Conservation (phyloP, 2,888 invertebrate species). For the Chesias legatella region DNA sequence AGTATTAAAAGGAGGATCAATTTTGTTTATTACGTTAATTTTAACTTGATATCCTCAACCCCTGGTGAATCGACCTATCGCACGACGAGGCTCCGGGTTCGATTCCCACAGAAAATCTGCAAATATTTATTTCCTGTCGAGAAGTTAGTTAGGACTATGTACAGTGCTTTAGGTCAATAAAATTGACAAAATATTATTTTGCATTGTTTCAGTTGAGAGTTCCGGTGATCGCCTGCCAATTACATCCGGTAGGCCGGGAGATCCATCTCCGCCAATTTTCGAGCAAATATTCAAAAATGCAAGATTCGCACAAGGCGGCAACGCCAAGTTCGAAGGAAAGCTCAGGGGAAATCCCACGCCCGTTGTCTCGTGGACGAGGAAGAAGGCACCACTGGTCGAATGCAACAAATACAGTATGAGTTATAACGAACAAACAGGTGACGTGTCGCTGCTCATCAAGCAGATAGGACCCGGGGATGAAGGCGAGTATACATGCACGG, state of each 20-base stretch:
- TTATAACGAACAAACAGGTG: conserved; percentile 94
- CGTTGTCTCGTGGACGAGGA: conserved; percentile 93
- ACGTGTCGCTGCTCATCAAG: conserved; percentile 94
- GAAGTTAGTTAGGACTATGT: too few relatives aligned
- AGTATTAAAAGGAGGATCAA: too few relatives aligned
- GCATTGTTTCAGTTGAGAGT: conserved; percentile 82
- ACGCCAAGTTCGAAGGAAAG: conserved; percentile 95
- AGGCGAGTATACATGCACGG: conserved; percentile 97
- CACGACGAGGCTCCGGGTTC: too few relatives aligned
- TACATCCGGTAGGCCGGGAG: conserved; percentile 81
- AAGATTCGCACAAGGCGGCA: conserved; percentile 96
- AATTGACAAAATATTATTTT: too few relatives aligned
- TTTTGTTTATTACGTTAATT: too few relatives aligned
- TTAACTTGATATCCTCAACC: too few relatives aligned
- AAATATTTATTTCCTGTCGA: too few relatives aligned
- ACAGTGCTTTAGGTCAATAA: too few relatives aligned
- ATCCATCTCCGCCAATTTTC: conserved; percentile 95
- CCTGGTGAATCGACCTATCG: too few relatives aligned
- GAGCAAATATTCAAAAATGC: conserved; percentile 97
- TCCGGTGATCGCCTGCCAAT: conserved; percentile 74
- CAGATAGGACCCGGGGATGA: conserved; percentile 97
- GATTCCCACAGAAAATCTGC: too few relatives aligned
- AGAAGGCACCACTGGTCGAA: conserved; percentile 90
- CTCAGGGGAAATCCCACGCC: conserved; percentile 95
- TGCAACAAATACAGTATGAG: conserved; percentile 93